Base-by-base conservation (phyloP, 2,113 vertebrate genomes). In the Neogobius melanostomus region DNA sequence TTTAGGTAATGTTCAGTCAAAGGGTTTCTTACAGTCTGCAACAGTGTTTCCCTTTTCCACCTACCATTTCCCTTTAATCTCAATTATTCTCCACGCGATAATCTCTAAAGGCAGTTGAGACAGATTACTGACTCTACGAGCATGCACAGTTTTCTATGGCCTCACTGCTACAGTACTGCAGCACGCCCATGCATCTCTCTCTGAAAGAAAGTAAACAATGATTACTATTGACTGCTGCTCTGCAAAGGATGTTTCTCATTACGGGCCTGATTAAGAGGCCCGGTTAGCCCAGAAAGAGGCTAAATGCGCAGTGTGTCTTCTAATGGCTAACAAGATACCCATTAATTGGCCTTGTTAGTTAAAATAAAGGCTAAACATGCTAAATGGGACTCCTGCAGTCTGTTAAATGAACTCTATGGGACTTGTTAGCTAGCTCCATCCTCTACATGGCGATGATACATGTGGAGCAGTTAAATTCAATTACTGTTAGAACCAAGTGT, bases 211-310 rank as follows among this genome's bases (percentile, higher is more conserved):
- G 95, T 95, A 95, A 97, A 98, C 96, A 97, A 95, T 97, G 96
- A 98, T 99, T 96, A 94, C 95, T 99, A 99, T 99, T 95, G 98
- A 98, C 96, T 97, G 95, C 93, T 94, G 95, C 95, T 95, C 95
- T 95, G 91, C 92, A 94, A 93, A 95, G 94, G 95, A 97, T 95
- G 95, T 93, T 94, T 94, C 95, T 96, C 96, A 96, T 98, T 98
- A 98, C 95, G 95, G 94, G 95, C 91, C 94, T 94, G 95, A 97
- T 99, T 97, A 98, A 95, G 79, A 90, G 91, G 89, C 85, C 91
- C 88, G 90, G 93, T 90, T 92, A 91, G 84, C 78, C 82, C 65
- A 68, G 79, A 75, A 87, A 85, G 83, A 83, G 82, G 86, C 79
- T 90, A 87, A 90, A 90, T 82, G 82, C 80, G 82, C 77, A 67